Conservation (phyloP, 2,797 vertebrate genomes). For the Gobionotothen gibberifrons region DNA sequence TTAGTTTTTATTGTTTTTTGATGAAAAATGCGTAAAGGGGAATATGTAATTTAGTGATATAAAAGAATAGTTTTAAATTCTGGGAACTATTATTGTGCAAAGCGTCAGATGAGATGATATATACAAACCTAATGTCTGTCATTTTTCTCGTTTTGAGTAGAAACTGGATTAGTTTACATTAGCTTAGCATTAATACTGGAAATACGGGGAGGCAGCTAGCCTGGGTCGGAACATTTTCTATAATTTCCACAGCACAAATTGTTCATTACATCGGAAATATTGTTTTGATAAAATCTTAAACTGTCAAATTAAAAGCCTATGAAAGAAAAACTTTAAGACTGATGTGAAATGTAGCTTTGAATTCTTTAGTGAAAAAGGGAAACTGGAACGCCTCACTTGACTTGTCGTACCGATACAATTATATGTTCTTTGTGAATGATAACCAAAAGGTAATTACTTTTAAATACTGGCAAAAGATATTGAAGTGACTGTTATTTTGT, state of each 20-base stretch:
- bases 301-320: no score
- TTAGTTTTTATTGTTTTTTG: conserved; percentile 15
- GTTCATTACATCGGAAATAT: no score
- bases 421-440: no score
- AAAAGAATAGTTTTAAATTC: background rate
- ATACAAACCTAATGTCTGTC: background rate
- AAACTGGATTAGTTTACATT: background rate
- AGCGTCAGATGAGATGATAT: background rate
- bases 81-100: background rate
- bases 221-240: background rate
- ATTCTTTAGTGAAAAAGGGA: no score
- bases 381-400: no score
- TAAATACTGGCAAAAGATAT: no score
- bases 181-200: background rate
- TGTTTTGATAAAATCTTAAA: no score
- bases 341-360: no score
- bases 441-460: no score
- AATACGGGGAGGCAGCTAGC: background rate
- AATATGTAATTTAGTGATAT: background rate
- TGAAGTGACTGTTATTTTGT: no score
- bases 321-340: no score
- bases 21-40: background rate
- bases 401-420: no score
- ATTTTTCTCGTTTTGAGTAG: background rate
- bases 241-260: background rate